Percentiles rank a stretch among this genome's conserved stretches.
Evolutionary conservation across 1,140 invertebrate species (phyloP).

Genomic region (Gryllus bimaculatus): DNA sequence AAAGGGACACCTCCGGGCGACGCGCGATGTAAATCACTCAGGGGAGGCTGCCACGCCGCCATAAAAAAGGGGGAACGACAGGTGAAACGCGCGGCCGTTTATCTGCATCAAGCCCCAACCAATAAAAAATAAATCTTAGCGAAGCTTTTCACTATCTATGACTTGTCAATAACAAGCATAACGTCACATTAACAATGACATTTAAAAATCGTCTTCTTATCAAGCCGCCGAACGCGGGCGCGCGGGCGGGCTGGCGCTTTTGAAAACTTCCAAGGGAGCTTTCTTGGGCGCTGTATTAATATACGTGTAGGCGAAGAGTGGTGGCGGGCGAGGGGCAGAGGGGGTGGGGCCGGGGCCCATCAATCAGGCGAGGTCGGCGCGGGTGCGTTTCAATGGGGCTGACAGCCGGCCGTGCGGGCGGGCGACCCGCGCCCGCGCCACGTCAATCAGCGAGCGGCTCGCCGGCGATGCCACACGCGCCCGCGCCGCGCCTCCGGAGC

Average conservation of each 20-base stretch:
- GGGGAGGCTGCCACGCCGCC: neutral
- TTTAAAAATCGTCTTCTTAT: constrained; percentile 6
- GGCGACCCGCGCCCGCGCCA: neutral
- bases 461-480: too few relatives aligned
- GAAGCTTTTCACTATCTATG: neutral
- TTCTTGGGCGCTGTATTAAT: neutral
- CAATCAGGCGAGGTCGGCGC: neutral
- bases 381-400: neutral
- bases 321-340: neutral
- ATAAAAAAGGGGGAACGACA: neutral
- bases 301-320: neutral
- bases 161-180: constrained; percentile 5
- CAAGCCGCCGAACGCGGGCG: neutral
- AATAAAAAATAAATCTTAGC: neutral
- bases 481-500: too few relatives aligned
- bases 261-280: neutral
- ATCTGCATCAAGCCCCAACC: neutral
- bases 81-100: neutral
- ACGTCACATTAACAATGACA: constrained; percentile 4
- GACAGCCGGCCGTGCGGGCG: neutral
- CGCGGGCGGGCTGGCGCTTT: neutral
- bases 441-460: neutral
- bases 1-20: neutral
- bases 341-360: neutral
- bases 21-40: neutral